Conservation (phyloP, 2,797 vertebrate species). For the Enteromius unitaeniatus region DNA sequence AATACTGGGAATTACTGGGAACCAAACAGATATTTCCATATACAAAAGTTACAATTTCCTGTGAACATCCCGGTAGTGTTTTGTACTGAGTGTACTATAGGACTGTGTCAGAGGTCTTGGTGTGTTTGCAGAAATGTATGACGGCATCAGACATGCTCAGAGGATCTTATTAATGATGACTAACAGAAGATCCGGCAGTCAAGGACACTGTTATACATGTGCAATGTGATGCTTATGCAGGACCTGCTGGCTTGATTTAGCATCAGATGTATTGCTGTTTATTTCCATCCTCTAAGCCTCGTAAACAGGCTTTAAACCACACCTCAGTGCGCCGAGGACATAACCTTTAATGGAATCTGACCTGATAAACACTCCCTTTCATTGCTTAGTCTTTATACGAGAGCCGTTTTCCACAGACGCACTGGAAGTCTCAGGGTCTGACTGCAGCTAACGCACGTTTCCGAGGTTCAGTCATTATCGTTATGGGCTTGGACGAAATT, state of each 20-base stretch:
- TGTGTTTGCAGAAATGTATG: constrained; percentile 31
- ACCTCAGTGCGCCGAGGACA: constrained; percentile 22
- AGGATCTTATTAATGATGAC: constrained; percentile 32
- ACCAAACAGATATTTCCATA: neutral
- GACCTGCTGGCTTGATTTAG: constrained; percentile 40
- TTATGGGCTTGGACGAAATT: neutral
- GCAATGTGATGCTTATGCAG: constrained; percentile 11
- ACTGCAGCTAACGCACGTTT: neutral
- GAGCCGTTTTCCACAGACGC: neutral
- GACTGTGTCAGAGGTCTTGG: neutral
- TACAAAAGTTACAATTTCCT: neutral
- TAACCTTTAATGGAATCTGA: constrained; percentile 35
- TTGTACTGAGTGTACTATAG: neutral
- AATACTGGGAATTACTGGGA: neutral
- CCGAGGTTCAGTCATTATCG: constrained; percentile 13
- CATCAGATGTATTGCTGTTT: constrained; percentile 19
- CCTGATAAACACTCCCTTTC: constrained; percentile 35
- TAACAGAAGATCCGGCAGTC: constrained; percentile 29
- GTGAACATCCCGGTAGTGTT: neutral
- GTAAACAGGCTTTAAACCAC: constrained; percentile 17
- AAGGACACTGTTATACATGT: constrained; percentile 43
- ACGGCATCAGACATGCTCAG: neutral
- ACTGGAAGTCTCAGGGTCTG: neutral
- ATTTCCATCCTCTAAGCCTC: constrained; percentile 22
- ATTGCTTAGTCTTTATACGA: constrained; percentile 26